Evolutionary conservation across 2,888 invertebrate genomes (phyloP).

Genomic region (Galerucella pusilla): DNA sequence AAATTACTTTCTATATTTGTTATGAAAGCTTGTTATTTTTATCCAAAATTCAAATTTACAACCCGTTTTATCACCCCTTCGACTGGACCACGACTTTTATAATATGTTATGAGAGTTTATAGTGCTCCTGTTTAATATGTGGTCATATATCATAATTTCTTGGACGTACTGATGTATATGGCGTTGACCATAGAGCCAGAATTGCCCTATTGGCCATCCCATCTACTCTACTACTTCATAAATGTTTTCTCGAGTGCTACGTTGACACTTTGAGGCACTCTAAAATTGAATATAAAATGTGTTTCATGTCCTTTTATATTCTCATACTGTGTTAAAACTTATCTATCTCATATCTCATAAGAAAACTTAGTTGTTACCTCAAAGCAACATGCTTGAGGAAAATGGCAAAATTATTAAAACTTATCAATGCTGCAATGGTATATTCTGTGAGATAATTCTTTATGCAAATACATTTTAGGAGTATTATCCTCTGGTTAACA

Average conservation of each 20-base stretch:
- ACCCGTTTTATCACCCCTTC: not conserved
- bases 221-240: conserved; percentile 5
- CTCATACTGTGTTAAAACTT: not conserved
- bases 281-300: not conserved
- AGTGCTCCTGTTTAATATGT: conserved; percentile 19
- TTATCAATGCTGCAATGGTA: too few species aligned
- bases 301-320: not conserved
- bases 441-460: too few species aligned
- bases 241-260: conserved; percentile 11
- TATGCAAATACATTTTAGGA: too few species aligned
- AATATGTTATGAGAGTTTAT: not conserved
- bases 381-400: too few species aligned
- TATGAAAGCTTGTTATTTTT: too few species aligned
- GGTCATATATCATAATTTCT: conserved; percentile 23
- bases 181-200: conserved; percentile 9
- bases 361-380: too few species aligned
- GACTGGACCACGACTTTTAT: not conserved
- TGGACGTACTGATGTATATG: conserved; percentile 10
- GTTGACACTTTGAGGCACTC: not conserved
- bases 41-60: not conserved
- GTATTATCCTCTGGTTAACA: too few species aligned
- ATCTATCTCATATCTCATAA: not conserved
- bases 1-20: too few species aligned
- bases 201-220: conserved; percentile 7
- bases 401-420: too few species aligned